Conservation (phyloP, 2,888 invertebrate species). For the Homarus gammarus region DNA sequence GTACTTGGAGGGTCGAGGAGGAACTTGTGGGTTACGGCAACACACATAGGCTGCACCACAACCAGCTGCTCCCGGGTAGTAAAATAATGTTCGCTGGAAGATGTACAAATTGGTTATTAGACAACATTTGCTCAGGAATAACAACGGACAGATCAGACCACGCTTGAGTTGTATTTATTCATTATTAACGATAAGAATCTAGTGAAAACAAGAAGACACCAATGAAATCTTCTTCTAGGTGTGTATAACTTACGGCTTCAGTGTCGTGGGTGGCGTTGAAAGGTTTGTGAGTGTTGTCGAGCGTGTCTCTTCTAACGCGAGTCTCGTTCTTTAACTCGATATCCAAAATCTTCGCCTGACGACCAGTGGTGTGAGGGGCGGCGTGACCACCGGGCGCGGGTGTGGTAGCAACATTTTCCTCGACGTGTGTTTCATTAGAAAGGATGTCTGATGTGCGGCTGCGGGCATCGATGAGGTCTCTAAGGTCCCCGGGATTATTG, state of each 20-base stretch:
- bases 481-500: slow-evolving; percentile 40
- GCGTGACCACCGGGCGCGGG: background rate
- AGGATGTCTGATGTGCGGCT: slow-evolving; percentile 26
- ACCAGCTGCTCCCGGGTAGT: slow-evolving; percentile 57
- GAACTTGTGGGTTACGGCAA: slow-evolving; percentile 70
- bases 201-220: no score
- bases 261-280: background rate
- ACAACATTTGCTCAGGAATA: no score
- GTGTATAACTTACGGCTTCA: slow-evolving; percentile 12
- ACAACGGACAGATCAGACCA: no score
- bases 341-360: background rate
- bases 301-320: slow-evolving; percentile 34
- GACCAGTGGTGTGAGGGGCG: background rate
- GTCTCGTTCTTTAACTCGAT: background rate
- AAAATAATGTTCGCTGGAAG: slow-evolving; percentile 61
- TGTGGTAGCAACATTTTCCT: slow-evolving; percentile 21
- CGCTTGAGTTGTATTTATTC: no score
- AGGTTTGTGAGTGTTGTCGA: background rate
- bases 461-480: slow-evolving; percentile 65
- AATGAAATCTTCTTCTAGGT: no score
- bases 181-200: no score
- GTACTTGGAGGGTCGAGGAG: slow-evolving; percentile 28
- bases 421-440: slow-evolving; percentile 58
- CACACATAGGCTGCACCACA: slow-evolving; percentile 76
- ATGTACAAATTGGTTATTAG: background rate